Evolutionary conservation across 2,797 vertebrate species (phyloP).

Genomic region (Mormyrus hasselquistii): DNA sequence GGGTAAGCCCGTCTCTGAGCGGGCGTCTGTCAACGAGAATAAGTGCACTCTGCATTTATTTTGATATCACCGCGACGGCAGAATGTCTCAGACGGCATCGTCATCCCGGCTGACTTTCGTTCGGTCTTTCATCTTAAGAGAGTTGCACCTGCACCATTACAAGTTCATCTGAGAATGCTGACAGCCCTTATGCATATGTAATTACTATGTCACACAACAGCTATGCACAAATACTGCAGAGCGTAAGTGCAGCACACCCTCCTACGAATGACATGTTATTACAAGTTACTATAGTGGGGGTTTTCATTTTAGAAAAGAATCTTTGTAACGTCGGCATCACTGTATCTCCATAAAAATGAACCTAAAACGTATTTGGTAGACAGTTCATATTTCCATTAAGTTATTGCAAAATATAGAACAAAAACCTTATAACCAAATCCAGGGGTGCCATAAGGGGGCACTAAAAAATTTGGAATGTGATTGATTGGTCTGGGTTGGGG

Average conservation of each 20-base stretch:
- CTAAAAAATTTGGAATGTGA: background rate
- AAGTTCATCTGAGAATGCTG: background rate
- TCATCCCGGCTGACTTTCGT: background rate
- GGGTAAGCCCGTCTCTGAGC: constrained; percentile 33
- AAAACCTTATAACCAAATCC: background rate
- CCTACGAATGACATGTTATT: background rate
- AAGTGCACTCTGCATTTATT: constrained; percentile 33
- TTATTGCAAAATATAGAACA: background rate
- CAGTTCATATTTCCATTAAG: background rate
- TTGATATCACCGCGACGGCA: background rate
- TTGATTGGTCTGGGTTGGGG: background rate
- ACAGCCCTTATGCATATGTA: background rate
- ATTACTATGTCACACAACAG: background rate
- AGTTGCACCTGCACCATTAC: constrained; percentile 2
- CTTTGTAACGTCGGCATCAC: background rate
- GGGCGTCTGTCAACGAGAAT: constrained; percentile 48
- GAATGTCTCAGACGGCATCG: background rate
- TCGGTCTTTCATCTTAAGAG: constrained; percentile 7
- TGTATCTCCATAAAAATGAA: background rate
- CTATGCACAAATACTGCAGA: background rate
- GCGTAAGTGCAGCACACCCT: background rate
- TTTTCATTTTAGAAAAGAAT: background rate
- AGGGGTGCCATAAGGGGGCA: background rate
- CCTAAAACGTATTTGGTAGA: background rate
- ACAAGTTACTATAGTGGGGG: background rate